Base-by-base conservation (phyloP, 2,888 invertebrate species). In the Polietes domitor region DNA sequence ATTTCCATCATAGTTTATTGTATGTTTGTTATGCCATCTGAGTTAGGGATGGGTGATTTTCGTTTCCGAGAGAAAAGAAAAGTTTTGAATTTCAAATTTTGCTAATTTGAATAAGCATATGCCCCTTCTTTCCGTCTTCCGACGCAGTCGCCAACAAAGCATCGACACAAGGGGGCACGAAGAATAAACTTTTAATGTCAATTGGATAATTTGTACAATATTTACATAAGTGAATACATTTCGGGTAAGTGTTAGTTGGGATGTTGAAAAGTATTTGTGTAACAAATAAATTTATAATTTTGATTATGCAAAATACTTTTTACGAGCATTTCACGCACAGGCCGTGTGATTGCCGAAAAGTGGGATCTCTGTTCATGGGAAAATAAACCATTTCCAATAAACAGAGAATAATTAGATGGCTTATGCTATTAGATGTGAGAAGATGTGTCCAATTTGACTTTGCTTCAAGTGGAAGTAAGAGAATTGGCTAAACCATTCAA, bases 61-160 rank as follows among this genome's bases (percentile, higher is more conserved):
- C 43, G 68, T 68, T 68, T 43, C 43, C 24, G 10, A 41, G 19
- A 41, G 43, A 21, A 75, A 71, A 65, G 63, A 80, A 83, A 84
- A 76, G 83, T 84, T 84, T 81, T 84, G 83, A 84, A 84, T 81
- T 84, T 84, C 72, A 63, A 84, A 81, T 84, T n/a, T n/a, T 81
- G 83, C 75, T 75, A 83, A 80, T 83, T 83, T 83, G 71, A 79
- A 73, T 76, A 68, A 73, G 76, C 79, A 76, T 78, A 79, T 50
- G 68, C 37, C 75, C 15, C 71, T 26, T 10, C 26, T 58, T 65
- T 21, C 9, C 65, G 7, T 12, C 9, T 1, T 2, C 32, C 63
- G 0, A 37, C 37, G 15, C 12, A 58, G 24, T 26, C 37, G 41
- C 21, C 65, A 68, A 7, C n/a, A 37, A 17, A 65, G 21, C 43